Base-by-base conservation (phyloP, 2,797 vertebrate species). In the Uromys caudimaculatus region DNA sequence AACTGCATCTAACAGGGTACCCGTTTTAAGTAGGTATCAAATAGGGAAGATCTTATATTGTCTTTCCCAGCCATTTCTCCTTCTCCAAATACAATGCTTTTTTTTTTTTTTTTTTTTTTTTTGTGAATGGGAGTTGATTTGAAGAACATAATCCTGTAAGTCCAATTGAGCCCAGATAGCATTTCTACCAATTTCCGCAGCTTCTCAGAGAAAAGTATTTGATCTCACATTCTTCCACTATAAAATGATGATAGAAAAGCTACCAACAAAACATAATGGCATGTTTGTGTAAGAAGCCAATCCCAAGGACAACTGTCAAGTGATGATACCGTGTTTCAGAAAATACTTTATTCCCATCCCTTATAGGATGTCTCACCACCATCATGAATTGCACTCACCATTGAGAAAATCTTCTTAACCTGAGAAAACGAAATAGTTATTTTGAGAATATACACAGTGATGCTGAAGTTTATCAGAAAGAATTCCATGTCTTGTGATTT, bases 171-270 rank as follows among this genome's bases (percentile, higher is more conserved):
- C 44, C 35, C 76, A 93, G 67, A 93, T 75, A 96, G 52, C 41
- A 56, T 96, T 91, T 93, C 90, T 78, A 85, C 81, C 71, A 89
- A 60, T 97, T 96, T 96, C 77, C 35, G 41, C 60, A 94, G 87
- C 35, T 69, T 60, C 67, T 92, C 32, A 77, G 85, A 93, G 82
- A 29, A 84, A 92, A 71, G 75, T 38, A 96, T 94, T 92, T 47
- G 89, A 92, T 92, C 41, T 90, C 41, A 78, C 17, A 44, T 76
- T 94, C 95, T 97, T 93, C 32, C 84, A 56, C 54, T 89, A 10
- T 52, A 69, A 96, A 96, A 82, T 82, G 76, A 35, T 52, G 1
- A 44, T 97, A 87, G 90, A 62, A 94, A 88, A 93, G 47, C 10
- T 50, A 1, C 44, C 94, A 94, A 94, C 62, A 89, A 91, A 94